Percentiles rank a stretch among this genome's conserved stretches.
These are phyloP conservation scores for Apotomis capreana DNA, from an alignment of 2,888 invertebrate species.

Conservation along the genomic window DNA sequence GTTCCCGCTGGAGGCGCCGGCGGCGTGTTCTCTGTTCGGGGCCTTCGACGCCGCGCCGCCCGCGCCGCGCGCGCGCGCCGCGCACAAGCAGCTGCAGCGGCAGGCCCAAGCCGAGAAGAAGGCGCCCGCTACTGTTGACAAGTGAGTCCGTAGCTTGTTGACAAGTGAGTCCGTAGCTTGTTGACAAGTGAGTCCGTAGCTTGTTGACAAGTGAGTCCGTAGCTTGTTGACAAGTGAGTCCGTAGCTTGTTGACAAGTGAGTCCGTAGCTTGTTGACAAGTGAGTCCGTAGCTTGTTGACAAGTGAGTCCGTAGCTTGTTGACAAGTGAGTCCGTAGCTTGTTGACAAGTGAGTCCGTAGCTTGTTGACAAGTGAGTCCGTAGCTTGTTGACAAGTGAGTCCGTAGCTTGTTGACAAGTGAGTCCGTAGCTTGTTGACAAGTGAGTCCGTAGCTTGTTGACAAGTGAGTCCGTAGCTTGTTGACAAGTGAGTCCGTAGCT, in stretches of 20 bases:
- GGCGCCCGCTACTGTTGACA: constrained; percentile 80
- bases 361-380: constrained; percentile 66
- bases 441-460: constrained; percentile 67
- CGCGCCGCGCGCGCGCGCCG: constrained; percentile 58
- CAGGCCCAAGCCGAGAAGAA: constrained; percentile 68
- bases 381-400: constrained; percentile 68
- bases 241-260: constrained; percentile 71
- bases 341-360: constrained; percentile 67
- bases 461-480: constrained; percentile 65
- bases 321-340: constrained; percentile 59
- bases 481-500: constrained; percentile 59
- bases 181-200: constrained; percentile 67
- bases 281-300: constrained; percentile 66
- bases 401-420: constrained; percentile 71
- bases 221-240: constrained; percentile 66
- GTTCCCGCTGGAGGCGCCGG: constrained; percentile 65
- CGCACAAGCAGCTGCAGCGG: constrained; percentile 53
- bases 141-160: constrained; percentile 65
- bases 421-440: constrained; percentile 66
- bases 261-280: constrained; percentile 68
- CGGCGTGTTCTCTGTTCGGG: constrained; percentile 71
- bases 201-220: constrained; percentile 66
- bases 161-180: constrained; percentile 59
- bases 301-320: constrained; percentile 65
- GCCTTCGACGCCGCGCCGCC: constrained; percentile 69